Evolutionary conservation across 1,140 invertebrate species (phyloP).

Genomic region (Drosophila grimshawi): DNA sequence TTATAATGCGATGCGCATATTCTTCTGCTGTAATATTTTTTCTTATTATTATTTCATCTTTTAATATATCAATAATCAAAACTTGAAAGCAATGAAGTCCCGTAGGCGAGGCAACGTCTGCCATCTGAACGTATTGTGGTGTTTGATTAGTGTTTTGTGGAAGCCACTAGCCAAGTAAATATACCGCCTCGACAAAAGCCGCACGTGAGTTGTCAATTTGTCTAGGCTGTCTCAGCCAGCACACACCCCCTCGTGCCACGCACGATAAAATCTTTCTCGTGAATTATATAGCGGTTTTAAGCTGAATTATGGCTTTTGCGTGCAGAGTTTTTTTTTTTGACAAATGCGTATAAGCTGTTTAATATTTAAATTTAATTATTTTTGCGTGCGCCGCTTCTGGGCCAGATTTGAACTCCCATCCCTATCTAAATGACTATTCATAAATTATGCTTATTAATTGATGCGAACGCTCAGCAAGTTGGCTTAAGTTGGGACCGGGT

Average conservation of each 20-base stretch:
- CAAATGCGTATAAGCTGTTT: conserved; percentile 75
- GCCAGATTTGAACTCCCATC: not conserved
- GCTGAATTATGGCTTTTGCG: conserved; percentile 67
- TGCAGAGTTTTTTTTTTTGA: conserved; percentile 64
- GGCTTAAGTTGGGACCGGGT: too few species aligned
- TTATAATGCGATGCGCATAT: not conserved
- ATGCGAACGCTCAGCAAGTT: conserved; percentile 45
- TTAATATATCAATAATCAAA: not conserved
- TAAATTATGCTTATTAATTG: conserved; percentile 76
- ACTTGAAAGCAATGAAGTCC: not conserved
- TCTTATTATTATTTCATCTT: not conserved
- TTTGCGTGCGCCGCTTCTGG: conserved; percentile 52
- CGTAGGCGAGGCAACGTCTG: not conserved
- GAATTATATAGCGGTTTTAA: conserved; percentile 54
- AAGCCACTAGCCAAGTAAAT: conserved; percentile 45
- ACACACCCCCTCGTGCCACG: not conserved
- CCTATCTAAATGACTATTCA: conserved; percentile 58
- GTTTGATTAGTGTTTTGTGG: conserved; percentile 4
- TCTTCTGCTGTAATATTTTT: not conserved
- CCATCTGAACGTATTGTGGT: not conserved
- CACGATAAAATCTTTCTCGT: conserved; percentile 12
- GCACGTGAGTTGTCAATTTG: conserved; percentile 60
- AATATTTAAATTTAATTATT: conserved; percentile 84
- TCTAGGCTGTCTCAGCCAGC: conserved; percentile 1
- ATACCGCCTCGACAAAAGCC: conserved; percentile 42